These are phyloP conservation scores for Channa argus DNA, from an alignment of 2,113 vertebrate species.

Conservation along the genomic window DNA sequence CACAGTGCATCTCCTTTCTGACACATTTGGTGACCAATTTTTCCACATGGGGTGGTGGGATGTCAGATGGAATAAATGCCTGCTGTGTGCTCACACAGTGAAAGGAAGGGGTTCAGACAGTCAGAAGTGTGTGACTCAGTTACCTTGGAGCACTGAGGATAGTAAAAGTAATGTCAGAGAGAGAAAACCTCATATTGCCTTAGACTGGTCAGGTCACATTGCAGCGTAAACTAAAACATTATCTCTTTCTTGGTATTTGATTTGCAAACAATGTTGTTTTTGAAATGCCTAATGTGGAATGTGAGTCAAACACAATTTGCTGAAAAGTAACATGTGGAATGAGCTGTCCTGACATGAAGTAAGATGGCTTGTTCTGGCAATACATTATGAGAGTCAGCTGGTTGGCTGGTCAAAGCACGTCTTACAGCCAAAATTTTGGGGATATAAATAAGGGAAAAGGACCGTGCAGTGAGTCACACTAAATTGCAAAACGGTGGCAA, in stretches of 20 bases:
- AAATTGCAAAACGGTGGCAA: constrained; percentile 42
- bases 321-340: constrained; percentile 25
- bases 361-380: constrained; percentile 44
- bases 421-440: constrained; percentile 42
- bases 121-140: constrained; percentile 25
- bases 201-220: constrained; percentile 17
- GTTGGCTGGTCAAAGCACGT: constrained; percentile 44
- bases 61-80: constrained; percentile 54
- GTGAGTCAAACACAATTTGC: constrained; percentile 11
- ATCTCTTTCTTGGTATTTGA: constrained; percentile 26
- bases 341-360: constrained; percentile 13
- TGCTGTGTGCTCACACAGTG: constrained; percentile 37
- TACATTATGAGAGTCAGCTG: constrained; percentile 43
- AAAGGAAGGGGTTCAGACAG: constrained; percentile 30
- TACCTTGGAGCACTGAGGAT: constrained; percentile 25
- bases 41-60: constrained; percentile 21
- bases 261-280: constrained; percentile 7
- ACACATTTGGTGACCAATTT: constrained; percentile 19
- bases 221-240: constrained; percentile 14
- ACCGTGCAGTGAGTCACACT: constrained; percentile 32
- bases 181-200: constrained; percentile 10
- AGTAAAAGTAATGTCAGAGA: constrained; percentile 23
- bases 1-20: constrained; percentile 11
- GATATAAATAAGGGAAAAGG: constrained; percentile 41
- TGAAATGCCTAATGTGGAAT: constrained; percentile 19